phyloP scores from a whole-genome alignment of 64 coral and sea anemone species.

The Dendrophyllia cribrosa region DNA sequence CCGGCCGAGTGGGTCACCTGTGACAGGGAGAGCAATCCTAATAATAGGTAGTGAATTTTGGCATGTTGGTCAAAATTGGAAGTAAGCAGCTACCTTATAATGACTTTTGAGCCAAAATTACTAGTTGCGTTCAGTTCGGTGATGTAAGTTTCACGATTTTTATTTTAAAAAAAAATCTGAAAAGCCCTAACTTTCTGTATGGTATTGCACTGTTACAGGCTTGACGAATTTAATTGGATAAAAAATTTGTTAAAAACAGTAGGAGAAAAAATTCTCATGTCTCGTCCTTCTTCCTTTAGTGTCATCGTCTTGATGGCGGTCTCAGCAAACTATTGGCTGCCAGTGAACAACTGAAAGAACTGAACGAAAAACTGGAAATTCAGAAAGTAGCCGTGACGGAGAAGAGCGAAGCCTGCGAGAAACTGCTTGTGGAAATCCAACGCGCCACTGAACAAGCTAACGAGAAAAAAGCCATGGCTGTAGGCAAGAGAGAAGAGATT shows the following conservation, averaged over 20 bases:
- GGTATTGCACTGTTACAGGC: neutral
- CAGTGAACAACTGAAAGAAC: constrained; percentile 96
- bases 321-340: constrained; percentile 96
- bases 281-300: constrained; percentile 49
- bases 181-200: no score
- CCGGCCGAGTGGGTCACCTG: no score
- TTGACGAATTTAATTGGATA: no score
- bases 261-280: neutral
- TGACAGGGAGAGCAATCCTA: no score
- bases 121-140: no score
- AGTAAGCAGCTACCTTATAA: no score
- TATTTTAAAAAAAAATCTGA: no score
- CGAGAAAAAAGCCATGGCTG: constrained; percentile 96
- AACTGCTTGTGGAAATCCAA: constrained; percentile 84
- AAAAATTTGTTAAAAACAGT: no score
- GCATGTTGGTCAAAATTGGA: no score
- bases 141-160: no score
- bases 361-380: constrained; percentile 96
- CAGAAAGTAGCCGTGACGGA: constrained; percentile 98
- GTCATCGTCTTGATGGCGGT: constrained; percentile 98
- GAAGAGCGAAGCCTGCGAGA: constrained; percentile 98
- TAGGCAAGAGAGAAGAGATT: constrained; percentile 94
- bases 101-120: no score
- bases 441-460: constrained; percentile 86
- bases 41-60: no score